Percentiles rank a stretch among this genome's conserved stretches.
Evolutionary conservation across 2,113 vertebrate species (phyloP).

Genomic region (Ardeotis arabs): DNA sequence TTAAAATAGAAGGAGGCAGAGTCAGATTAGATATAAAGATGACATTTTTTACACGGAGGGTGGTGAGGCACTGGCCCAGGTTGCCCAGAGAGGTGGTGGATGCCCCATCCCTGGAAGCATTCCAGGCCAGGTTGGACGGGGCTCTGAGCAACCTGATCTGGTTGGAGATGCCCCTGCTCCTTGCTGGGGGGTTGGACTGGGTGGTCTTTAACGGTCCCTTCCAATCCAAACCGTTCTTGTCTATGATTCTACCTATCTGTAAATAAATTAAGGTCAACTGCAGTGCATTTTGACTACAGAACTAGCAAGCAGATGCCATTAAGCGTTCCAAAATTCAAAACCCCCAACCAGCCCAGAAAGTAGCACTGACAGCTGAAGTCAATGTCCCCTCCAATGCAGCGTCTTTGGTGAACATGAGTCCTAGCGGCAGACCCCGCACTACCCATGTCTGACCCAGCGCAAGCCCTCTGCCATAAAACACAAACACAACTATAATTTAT

Average conservation of each 20-base stretch:
- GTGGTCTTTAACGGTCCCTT: too few species aligned
- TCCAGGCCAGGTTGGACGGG: too few species aligned
- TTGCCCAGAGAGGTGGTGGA: too few species aligned
- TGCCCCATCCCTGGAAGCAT: too few species aligned
- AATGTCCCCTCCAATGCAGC: not conserved
- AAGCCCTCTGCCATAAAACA: not conserved
- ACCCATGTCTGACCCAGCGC: not conserved
- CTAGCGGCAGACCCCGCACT: not conserved
- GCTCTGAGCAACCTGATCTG: too few species aligned
- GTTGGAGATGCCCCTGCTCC: too few species aligned
- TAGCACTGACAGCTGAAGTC: not conserved
- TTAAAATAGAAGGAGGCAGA: too few species aligned
- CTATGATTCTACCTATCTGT: not conserved
- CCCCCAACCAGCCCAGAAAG: not conserved
- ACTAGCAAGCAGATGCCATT: not conserved
- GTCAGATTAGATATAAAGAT: too few species aligned
- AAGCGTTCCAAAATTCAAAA: not conserved
- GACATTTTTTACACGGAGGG: too few species aligned
- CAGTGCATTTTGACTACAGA: not conserved
- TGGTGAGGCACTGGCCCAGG: too few species aligned
- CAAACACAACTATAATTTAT: rapidly evolving
- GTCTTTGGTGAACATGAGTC: rapidly evolving
- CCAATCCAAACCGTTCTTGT: too few species aligned
- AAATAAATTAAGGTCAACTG: not conserved
- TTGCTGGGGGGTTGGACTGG: too few species aligned